Percentiles rank a stretch among this genome's conserved stretches.
These are phyloP conservation scores for Epinephelus malabaricus DNA, from an alignment of 2,797 vertebrate species.

Conservation along the genomic window DNA sequence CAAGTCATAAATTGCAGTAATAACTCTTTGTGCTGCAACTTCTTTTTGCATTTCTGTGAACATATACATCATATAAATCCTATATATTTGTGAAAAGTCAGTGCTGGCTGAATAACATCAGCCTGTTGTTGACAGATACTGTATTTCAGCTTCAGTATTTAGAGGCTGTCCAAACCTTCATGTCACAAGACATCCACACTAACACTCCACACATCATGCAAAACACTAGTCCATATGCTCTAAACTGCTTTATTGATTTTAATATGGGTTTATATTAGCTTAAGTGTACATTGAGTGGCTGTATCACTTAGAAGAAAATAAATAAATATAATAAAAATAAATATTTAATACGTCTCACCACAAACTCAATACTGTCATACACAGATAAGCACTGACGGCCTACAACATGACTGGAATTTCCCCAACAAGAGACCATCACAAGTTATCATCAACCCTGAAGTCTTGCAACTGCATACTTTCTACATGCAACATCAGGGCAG, in stretches of 20 bases:
- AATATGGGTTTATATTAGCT: background rate
- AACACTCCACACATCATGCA: background rate
- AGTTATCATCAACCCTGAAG: background rate
- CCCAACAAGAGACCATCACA: background rate
- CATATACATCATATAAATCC: background rate
- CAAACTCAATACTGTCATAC: background rate
- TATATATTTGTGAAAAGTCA: background rate
- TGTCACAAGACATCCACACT: background rate
- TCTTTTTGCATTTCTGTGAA: background rate
- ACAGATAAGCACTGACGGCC: background rate
- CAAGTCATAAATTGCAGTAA: background rate
- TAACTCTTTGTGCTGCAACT: background rate
- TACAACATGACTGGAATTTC: constrained; percentile 5
- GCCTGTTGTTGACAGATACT: background rate
- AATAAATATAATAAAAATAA: background rate
- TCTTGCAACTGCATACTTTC: background rate
- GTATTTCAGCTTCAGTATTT: background rate
- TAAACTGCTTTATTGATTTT: background rate
- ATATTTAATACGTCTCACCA: background rate
- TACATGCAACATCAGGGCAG: background rate
- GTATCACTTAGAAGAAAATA: background rate
- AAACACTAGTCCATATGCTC: background rate
- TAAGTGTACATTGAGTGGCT: background rate
- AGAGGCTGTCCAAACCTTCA: background rate
- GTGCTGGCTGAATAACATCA: background rate